phyloP scores from a whole-genome alignment of 2,888 invertebrate genomes.

The Andrena marginata region DNA sequence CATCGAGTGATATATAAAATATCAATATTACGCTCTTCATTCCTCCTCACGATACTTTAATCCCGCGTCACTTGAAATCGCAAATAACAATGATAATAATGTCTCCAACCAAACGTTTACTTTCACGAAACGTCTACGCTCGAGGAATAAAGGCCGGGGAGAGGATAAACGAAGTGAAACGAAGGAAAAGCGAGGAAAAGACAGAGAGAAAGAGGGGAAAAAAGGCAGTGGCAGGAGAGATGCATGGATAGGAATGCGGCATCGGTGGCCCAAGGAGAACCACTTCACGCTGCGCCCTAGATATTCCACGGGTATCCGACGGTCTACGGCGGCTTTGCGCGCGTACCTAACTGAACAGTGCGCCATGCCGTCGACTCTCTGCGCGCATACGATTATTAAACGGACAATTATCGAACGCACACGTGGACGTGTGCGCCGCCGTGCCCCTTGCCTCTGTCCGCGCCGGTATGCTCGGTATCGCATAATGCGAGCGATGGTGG shows the following conservation, averaged over 20 bases:
- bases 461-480: not conserved
- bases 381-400: constrained; percentile 28
- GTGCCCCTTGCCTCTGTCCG: not conserved
- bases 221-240: constrained; percentile 71
- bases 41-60: no score
- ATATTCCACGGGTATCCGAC: constrained; percentile 70
- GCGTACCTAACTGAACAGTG: not conserved
- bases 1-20: no score
- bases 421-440: not conserved
- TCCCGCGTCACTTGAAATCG: no score
- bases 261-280: constrained; percentile 81
- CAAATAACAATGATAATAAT: no score
- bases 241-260: constrained; percentile 82
- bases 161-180: not conserved
- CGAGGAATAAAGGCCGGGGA: not conserved
- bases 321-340: constrained; percentile 27
- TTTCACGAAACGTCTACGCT: not conserved
- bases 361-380: constrained; percentile 16
- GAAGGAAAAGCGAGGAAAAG: constrained; percentile 44
- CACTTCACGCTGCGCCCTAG: constrained; percentile 80
- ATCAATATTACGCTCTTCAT: no score
- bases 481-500: constrained; percentile 5
- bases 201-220: constrained; percentile 41
- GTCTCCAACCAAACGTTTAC: no score
- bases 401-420: constrained; percentile 39